phyloP scores from a whole-genome alignment of 37 sponge, comb jelly and placozoan species.

The Halisarca cf. caerulea region DNA sequence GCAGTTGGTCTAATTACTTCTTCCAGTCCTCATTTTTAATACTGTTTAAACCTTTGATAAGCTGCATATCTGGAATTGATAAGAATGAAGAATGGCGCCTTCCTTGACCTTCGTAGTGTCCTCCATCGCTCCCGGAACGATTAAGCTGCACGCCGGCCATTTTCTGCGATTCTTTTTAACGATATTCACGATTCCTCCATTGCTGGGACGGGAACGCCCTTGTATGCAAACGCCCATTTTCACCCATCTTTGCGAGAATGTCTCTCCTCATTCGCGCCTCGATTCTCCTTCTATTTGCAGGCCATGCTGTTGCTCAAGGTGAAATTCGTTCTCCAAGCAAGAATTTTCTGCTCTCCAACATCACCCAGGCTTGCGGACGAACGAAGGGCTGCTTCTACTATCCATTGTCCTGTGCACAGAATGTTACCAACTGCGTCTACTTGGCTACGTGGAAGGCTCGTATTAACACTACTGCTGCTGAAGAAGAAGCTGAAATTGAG shows the following conservation, averaged over 20 bases:
- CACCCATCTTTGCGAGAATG: background rate
- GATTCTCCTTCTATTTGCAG: background rate
- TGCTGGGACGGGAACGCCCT: constrained; percentile 8
- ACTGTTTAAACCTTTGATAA: background rate
- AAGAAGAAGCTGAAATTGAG: background rate
- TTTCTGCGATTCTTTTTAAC: background rate
- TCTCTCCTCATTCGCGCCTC: background rate
- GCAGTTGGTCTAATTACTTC: too few species aligned
- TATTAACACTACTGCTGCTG: background rate
- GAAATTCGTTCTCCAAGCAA: background rate
- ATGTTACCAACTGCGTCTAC: background rate
- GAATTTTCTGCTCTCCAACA: too few species aligned
- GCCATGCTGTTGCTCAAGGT: background rate
- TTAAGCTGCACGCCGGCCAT: constrained; percentile 22
- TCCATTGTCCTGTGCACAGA: background rate
- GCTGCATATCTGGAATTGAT: background rate
- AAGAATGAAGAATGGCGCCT: background rate
- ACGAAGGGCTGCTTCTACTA: background rate
- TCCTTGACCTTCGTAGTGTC: background rate
- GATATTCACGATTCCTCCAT: background rate
- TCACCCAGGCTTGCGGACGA: background rate
- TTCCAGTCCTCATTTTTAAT: constrained; percentile 18
- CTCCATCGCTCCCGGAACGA: constrained; percentile 1
- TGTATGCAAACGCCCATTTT: constrained; percentile 2
- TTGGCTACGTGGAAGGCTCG: background rate